Evolutionary conservation across 2,113 vertebrate species (phyloP).

Genomic region (Lepisosteus osseus): DNA sequence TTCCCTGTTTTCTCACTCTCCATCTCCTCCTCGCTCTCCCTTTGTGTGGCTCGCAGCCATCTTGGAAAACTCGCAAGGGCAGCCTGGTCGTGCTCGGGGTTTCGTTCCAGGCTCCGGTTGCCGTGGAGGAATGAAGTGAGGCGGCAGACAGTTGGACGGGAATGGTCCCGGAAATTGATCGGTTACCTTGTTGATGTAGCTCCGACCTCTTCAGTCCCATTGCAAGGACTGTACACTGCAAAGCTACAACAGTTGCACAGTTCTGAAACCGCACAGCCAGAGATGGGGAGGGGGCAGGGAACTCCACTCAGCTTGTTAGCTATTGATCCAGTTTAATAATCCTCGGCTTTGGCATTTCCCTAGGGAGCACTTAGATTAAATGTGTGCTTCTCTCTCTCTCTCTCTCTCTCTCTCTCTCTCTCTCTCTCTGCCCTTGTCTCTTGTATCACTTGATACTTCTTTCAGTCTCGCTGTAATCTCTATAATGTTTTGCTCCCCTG

Average conservation of each 20-base stretch:
- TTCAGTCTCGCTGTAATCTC: not conserved
- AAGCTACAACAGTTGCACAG: no score
- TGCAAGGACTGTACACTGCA: no score
- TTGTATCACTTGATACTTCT: constrained; percentile 2
- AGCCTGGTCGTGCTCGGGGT: not conserved
- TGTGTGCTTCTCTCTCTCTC: not conserved
- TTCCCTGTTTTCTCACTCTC: not conserved
- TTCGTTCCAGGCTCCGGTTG: no score
- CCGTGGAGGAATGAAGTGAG: no score
- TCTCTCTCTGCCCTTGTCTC: not conserved
- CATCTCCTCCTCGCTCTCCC: constrained; percentile 8
- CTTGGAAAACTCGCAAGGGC: not conserved
- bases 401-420: constrained; percentile 12
- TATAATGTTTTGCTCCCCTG: no score
- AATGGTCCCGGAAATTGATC: not conserved
- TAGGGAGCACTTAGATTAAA: constrained; percentile 56
- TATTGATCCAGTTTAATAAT: constrained; percentile 71
- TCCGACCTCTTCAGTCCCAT: no score
- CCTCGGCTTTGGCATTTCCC: constrained; percentile 51
- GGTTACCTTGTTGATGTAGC: no score
- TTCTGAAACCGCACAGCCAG: not conserved
- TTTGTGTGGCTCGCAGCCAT: not conserved
- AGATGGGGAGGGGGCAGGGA: constrained; percentile 5
- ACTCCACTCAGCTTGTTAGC: constrained; percentile 49
- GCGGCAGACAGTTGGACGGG: not conserved